Percentiles rank a stretch among this genome's conserved stretches.
These are phyloP conservation scores for Tricholaema leucomelas DNA, from an alignment of 2,113 vertebrate genomes.

Conservation along the genomic window DNA sequence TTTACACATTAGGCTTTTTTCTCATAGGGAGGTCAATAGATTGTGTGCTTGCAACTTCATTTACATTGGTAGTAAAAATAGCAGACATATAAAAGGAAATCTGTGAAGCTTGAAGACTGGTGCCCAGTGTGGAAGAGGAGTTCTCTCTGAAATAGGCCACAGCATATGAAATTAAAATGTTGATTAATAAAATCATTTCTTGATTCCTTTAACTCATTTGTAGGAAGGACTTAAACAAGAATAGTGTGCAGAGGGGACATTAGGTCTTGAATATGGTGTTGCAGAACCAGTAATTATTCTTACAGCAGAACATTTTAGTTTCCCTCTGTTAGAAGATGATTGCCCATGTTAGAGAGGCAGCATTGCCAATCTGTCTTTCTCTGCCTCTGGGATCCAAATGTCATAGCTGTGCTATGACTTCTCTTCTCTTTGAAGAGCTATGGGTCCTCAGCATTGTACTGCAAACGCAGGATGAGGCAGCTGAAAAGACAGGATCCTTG, in stretches of 20 bases:
- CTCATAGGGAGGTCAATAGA: neutral
- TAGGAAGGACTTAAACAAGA: neutral
- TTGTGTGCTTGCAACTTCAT: neutral
- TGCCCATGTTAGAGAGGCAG: neutral
- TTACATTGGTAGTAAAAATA: neutral
- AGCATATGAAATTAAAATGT: neutral
- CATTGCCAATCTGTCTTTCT: neutral
- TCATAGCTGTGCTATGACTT: neutral
- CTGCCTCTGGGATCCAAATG: neutral
- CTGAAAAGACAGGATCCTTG: neutral
- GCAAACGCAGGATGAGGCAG: neutral
- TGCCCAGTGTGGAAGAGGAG: neutral
- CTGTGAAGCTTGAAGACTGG: neutral
- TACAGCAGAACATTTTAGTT: neutral
- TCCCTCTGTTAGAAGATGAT: neutral
- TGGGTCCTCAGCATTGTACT: accelerated
- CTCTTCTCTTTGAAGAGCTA: neutral
- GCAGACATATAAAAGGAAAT: neutral
- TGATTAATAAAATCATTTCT: neutral
- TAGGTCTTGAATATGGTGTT: neutral
- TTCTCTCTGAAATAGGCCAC: slow-evolving; percentile 1
- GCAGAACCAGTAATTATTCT: neutral
- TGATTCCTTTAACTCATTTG: neutral
- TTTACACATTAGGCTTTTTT: slow-evolving; percentile 40
- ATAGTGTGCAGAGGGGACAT: neutral